phyloP scores from a whole-genome alignment of 2,888 invertebrate species.

The Hydrotaea cyrtoneurina region DNA sequence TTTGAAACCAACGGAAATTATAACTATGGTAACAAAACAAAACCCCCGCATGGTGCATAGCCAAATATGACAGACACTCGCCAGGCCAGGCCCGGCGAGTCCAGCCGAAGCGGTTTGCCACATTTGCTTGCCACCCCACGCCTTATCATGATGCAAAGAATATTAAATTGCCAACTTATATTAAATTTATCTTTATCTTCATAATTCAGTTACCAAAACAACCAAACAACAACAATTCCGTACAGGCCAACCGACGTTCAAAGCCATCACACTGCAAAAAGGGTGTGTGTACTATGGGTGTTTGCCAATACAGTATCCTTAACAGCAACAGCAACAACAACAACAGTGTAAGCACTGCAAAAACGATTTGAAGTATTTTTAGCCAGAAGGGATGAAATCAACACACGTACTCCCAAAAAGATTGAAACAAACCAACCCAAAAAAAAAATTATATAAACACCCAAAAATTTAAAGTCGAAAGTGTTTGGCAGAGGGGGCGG shows the following conservation, averaged over 20 bases:
- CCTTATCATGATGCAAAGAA: conserved; percentile 46
- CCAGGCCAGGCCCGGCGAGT: background rate
- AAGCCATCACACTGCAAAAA: background rate
- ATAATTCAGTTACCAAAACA: conserved; percentile 65
- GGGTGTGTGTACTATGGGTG: conserved; percentile 9
- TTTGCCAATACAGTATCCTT: conserved; percentile 18
- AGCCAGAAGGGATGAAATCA: conserved; percentile 50
- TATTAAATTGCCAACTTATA: conserved; percentile 64
- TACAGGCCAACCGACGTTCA: conserved; percentile 8
- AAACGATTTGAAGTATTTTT: conserved; percentile 30
- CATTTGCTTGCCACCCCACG: background rate
- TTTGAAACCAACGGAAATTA: conserved; percentile 27
- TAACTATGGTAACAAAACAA: conserved; percentile 35
- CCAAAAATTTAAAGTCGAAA: conserved; percentile 32
- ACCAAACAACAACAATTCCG: conserved; percentile 42
- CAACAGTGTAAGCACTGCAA: background rate
- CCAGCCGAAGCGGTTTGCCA: background rate
- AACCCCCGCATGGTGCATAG: conserved; percentile 21
- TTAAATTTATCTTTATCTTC: conserved; percentile 58
- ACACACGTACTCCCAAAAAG: conserved; percentile 8
- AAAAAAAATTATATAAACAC: conserved; percentile 27
- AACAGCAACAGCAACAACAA: conserved; percentile 20
- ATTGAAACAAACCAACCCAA: background rate
- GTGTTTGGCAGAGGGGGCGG: conserved; percentile 11
- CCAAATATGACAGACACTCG: conserved; percentile 23